Conservation (phyloP, 1,140 invertebrate genomes). For the Eumaeus atala region DNA sequence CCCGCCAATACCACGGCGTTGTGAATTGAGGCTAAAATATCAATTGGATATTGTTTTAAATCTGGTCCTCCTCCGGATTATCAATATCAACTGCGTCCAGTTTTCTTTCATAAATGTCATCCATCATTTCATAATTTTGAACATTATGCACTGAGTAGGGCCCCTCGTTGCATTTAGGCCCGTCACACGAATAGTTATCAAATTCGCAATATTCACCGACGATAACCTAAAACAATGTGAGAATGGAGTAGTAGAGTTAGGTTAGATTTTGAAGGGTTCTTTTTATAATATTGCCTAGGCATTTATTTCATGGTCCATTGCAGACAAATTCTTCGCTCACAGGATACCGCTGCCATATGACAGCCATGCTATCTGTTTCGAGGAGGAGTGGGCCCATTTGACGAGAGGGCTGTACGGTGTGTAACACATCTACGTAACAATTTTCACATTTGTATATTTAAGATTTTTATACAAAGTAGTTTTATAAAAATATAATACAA, state of each 20-base stretch:
- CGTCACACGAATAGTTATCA: constrained; percentile 94
- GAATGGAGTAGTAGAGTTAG: not conserved
- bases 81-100: not conserved
- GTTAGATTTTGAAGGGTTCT: not conserved
- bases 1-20: no score
- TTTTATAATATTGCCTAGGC: not conserved
- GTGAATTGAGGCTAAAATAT: no score
- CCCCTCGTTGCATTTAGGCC: constrained; percentile 78
- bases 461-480: no score
- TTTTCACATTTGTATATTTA: no score
- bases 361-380: no score
- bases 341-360: no score
- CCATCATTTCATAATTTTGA: constrained; percentile 5
- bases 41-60: not conserved
- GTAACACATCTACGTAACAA: no score
- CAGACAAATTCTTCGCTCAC: no score
- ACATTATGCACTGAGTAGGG: constrained; percentile 39
- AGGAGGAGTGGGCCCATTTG: no score
- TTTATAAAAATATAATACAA: no score
- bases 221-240: constrained; percentile 71
- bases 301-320: no score
- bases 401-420: no score
- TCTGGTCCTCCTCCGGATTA: not conserved
- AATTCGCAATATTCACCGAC: constrained; percentile 92
- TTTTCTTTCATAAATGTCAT: not conserved